phyloP scores from a whole-genome alignment of 2,888 invertebrate genomes.

The Melinaea menophilus region DNA sequence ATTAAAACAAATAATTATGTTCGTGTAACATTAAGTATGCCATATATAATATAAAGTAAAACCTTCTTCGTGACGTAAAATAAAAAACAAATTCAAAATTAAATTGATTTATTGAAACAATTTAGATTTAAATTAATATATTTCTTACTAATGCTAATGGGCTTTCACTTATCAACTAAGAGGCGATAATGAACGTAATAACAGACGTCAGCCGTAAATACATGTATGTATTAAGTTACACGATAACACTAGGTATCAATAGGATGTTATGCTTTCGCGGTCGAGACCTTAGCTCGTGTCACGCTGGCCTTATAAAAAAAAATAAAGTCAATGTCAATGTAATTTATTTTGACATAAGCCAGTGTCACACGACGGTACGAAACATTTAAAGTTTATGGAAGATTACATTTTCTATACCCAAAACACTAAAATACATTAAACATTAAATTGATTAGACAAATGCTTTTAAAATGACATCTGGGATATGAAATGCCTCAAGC shows the following conservation, averaged over 20 bases:
- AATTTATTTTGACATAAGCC: constrained; percentile 6
- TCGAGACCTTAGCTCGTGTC: constrained; percentile 19
- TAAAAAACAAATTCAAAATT: constrained; percentile 56
- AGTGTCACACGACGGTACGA: constrained; percentile 6
- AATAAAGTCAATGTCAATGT: constrained; percentile 4
- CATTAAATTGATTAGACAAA: constrained; percentile 56
- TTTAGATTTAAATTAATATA: constrained; percentile 63
- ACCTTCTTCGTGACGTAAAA: constrained; percentile 13
- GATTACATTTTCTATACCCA: constrained; percentile 49
- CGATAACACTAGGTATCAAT: constrained; percentile 63
- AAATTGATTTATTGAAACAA: constrained; percentile 77
- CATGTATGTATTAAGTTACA: constrained; percentile 40
- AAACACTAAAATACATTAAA: constrained; percentile 49
- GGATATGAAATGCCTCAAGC: constrained; percentile 53
- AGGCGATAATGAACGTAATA: constrained; percentile 64
- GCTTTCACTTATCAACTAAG: constrained; percentile 62
- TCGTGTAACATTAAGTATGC: no score
- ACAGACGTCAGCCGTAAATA: constrained; percentile 63
- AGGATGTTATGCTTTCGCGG: constrained; percentile 42
- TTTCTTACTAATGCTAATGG: constrained; percentile 68
- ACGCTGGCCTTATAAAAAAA: not conserved
- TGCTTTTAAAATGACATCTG: constrained; percentile 55
- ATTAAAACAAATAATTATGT: no score
- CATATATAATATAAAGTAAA: no score
- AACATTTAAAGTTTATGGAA: constrained; percentile 38